phyloP scores from a whole-genome alignment of 2,113 vertebrate species.

The Periophthalmodon schlosseri region DNA sequence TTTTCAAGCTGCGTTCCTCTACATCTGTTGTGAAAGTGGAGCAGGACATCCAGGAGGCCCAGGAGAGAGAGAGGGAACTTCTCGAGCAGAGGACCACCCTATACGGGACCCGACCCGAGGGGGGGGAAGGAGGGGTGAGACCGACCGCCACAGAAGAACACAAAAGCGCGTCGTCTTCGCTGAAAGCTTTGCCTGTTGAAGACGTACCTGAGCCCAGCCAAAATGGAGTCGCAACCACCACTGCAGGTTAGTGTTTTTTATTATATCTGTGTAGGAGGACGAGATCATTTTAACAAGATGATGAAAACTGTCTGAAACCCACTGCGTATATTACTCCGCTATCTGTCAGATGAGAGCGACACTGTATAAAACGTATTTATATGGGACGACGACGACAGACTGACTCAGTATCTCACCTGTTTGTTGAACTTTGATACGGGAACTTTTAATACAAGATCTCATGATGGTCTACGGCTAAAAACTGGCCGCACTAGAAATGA shows the following conservation, averaged over 20 bases:
- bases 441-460: too few species aligned
- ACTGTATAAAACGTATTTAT: too few species aligned
- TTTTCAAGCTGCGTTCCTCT: constrained; percentile 73
- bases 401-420: too few species aligned
- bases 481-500: too few species aligned
- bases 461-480: too few species aligned
- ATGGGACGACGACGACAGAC: too few species aligned
- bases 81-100: constrained; percentile 76
- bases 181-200: constrained; percentile 28
- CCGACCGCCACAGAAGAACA: constrained; percentile 4
- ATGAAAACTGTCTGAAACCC: constrained; percentile 53
- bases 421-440: too few species aligned
- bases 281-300: constrained; percentile 40
- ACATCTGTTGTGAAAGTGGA: constrained; percentile 71
- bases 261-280: constrained; percentile 2
- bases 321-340: constrained; percentile 35
- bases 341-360: too few species aligned
- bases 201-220: constrained; percentile 22
- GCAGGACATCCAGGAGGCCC: constrained; percentile 80
- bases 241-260: constrained; percentile 63
- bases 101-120: constrained; percentile 65
- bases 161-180: constrained; percentile 19
- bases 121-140: not conserved
- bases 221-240: constrained; percentile 20
- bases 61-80: constrained; percentile 80